A percentile compares a stretch with the other conserved stretches of the same genome.
Conservation (phyloP, 1,140 invertebrate genomes). For the Propsilocerus akamusi region DNA sequence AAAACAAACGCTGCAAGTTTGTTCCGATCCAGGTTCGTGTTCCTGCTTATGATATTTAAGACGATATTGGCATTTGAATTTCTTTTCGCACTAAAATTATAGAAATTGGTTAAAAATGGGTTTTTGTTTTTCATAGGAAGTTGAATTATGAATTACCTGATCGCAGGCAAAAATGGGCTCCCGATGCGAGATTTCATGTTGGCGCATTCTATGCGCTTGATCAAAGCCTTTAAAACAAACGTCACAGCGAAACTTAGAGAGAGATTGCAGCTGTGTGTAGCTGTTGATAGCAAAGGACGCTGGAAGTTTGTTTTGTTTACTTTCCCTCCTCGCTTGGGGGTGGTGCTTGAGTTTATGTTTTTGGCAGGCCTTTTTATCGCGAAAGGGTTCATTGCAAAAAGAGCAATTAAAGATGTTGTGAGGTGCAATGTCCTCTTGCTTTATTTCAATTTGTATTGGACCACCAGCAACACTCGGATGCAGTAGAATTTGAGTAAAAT, state of each 20-base stretch:
- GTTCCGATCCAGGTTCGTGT: background rate
- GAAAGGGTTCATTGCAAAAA: background rate
- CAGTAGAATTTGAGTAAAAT: too few species aligned
- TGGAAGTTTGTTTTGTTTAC: background rate
- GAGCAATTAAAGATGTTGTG: background rate
- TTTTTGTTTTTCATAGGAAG: background rate
- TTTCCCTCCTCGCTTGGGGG: background rate
- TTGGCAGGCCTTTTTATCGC: background rate
- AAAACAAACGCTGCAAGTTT: background rate
- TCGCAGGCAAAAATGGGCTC: background rate
- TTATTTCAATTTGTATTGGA: background rate
- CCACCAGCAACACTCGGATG: too few species aligned
- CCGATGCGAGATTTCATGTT: background rate
- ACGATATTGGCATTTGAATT: conserved; percentile 2
- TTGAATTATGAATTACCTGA: background rate
- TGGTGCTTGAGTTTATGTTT: background rate
- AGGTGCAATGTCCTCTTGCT: background rate
- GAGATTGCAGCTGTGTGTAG: too few species aligned
- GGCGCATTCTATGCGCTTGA: background rate
- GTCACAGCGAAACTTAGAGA: background rate
- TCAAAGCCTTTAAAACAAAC: background rate
- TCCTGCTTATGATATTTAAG: background rate
- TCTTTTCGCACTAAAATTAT: background rate
- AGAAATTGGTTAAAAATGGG: background rate
- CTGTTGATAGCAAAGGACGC: too few species aligned